Percentiles rank a stretch among this genome's conserved stretches.
phyloP scores from a whole-genome alignment of 2,113 vertebrate genomes.

The Marmota monax region DNA sequence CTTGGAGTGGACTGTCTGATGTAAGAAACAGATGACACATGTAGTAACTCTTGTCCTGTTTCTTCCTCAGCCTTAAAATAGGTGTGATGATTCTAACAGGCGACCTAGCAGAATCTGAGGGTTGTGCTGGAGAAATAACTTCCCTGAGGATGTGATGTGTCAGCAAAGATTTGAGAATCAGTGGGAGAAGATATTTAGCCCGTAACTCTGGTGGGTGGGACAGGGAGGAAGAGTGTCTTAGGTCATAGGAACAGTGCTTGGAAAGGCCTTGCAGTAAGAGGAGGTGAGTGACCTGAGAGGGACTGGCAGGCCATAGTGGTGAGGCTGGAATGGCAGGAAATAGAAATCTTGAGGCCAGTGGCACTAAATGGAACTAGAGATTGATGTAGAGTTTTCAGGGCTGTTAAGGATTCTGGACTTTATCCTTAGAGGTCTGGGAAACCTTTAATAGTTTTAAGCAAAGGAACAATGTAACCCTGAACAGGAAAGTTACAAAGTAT shows the following conservation, averaged over 20 bases:
- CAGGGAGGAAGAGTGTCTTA: background rate
- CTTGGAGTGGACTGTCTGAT: background rate
- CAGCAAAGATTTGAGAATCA: background rate
- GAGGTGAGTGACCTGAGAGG: background rate
- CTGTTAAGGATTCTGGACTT: background rate
- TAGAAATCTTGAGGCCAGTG: background rate
- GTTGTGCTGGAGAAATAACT: background rate
- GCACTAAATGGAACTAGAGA: background rate
- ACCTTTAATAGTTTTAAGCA: background rate
- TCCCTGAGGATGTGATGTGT: background rate
- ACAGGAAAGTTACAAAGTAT: background rate
- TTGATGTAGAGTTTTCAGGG: background rate
- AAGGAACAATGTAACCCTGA: background rate
- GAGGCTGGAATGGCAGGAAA: background rate
- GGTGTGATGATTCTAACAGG: background rate
- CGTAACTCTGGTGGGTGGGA: background rate
- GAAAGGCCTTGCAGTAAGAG: fast-evolving
- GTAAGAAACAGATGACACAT: background rate
- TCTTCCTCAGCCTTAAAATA: background rate
- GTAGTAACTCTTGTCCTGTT: background rate
- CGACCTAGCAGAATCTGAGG: background rate
- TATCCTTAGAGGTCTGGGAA: background rate
- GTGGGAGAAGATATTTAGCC: background rate
- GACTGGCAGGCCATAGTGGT: background rate
- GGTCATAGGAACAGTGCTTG: background rate